phyloP scores from a whole-genome alignment of 2,113 vertebrate genomes.

The Pteruthius melanotis region DNA sequence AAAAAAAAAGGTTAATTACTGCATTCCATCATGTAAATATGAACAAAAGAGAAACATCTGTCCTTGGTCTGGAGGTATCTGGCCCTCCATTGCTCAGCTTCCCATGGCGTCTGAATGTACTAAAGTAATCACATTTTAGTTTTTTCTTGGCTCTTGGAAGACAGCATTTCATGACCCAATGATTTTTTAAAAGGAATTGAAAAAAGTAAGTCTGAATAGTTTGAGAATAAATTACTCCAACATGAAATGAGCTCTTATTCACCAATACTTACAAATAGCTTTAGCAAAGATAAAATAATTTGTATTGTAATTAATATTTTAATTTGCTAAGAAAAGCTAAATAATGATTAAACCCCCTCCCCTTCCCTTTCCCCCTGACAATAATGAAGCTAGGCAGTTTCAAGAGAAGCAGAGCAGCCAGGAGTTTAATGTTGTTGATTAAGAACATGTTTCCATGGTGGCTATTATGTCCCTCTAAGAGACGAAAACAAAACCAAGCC shows the following conservation, averaged over 20 bases:
- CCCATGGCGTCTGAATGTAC: not conserved
- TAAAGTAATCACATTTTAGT: not conserved
- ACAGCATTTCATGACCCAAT: constrained; percentile 26
- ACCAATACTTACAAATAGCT: constrained; percentile 62
- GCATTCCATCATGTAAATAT: not conserved
- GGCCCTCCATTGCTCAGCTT: not conserved
- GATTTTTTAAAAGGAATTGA: constrained; percentile 49
- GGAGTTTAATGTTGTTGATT: constrained; percentile 77
- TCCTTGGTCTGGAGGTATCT: not conserved
- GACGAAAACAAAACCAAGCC: constrained; percentile 69
- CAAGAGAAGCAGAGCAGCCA: constrained; percentile 66
- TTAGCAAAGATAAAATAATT: constrained; percentile 74
- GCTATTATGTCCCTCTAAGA: constrained; percentile 70
- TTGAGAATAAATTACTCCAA: constrained; percentile 57
- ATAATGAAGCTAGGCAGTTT: constrained; percentile 75
- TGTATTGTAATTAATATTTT: constrained; percentile 80
- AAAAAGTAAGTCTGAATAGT: constrained; percentile 28
- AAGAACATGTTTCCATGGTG: constrained; percentile 74
- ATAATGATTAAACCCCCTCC: constrained; percentile 66
- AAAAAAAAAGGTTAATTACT: not conserved
- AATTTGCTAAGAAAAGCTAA: constrained; percentile 75
- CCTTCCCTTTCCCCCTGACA: constrained; percentile 58
- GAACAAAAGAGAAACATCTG: constrained; percentile 13
- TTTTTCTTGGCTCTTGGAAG: constrained; percentile 52
- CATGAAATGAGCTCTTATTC: constrained; percentile 18